Conservation (phyloP, 2,797 vertebrate genomes). For the Pseudopleuronectes americanus region DNA sequence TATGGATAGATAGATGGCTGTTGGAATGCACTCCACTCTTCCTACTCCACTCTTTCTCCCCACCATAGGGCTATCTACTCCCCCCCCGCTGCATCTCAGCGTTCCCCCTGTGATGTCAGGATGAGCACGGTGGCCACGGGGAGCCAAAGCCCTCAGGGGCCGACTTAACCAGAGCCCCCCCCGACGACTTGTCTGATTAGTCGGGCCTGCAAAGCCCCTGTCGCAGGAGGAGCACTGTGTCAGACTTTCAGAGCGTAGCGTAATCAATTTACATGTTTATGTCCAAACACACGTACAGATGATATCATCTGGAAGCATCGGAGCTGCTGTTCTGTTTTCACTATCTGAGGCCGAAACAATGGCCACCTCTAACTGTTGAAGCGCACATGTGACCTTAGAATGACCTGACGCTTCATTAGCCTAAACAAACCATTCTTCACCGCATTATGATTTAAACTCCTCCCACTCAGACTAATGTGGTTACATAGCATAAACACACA, state of each 20-base stretch:
- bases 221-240: slow-evolving; percentile 65
- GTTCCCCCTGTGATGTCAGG: slow-evolving; percentile 43
- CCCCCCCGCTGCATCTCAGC: slow-evolving; percentile 27
- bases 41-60: slow-evolving; percentile 23
- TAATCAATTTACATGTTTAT: slow-evolving; percentile 75
- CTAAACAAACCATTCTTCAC: slow-evolving; percentile 19
- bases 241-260: slow-evolving; percentile 54
- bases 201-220: slow-evolving; percentile 61
- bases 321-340: neutral
- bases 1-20: slow-evolving; percentile 40
- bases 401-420: slow-evolving; percentile 9
- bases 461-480: slow-evolving; percentile 36
- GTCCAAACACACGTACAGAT: slow-evolving; percentile 47
- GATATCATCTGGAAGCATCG: slow-evolving; percentile 32
- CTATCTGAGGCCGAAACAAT: neutral
- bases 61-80: slow-evolving; percentile 21
- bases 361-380: neutral
- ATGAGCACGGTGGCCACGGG: slow-evolving; percentile 59
- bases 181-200: slow-evolving; percentile 63
- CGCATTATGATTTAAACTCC: slow-evolving; percentile 28
- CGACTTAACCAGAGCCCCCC: slow-evolving; percentile 59
- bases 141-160: slow-evolving; percentile 64
- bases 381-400: slow-evolving; percentile 26
- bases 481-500: slow-evolving; percentile 29
- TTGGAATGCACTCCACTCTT: slow-evolving; percentile 21